Base-by-base conservation (phyloP, 1,140 invertebrate species). In the Gonatopus flavifemur region DNA sequence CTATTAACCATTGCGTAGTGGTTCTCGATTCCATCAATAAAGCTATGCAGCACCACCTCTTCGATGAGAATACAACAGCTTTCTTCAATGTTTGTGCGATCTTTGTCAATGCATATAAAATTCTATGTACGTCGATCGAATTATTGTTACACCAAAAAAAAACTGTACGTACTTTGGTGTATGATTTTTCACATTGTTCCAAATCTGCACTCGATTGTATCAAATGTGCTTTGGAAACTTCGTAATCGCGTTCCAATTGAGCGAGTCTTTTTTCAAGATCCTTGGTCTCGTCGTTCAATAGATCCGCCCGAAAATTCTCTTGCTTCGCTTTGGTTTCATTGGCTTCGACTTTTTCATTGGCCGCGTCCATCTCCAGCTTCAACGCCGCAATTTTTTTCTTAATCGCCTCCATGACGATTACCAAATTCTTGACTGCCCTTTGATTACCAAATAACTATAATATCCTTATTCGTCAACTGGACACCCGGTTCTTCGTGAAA, bases 371-470 rank as follows among this genome's bases (percentile, higher is more conserved):
- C 78, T 90, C 88, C 79, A 86, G 80, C 79, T 90, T 91, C 82
- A 90, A 82, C 57, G 87, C 82, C 76, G 88, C 85, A 83, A 91
- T 91, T 82, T 90, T 91, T 80, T 91, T 91, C 83, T 91, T 91
- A 80, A 91, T 91, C 69, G 88, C 86, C 80, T 91, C 88, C 88
- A 91, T 91, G 54, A 67, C 80, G 56, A 68, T 78, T 65, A 52
- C 30, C 18, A 41, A 38, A 46, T 57, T 32, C 30, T 36, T 44
- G 6, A 19, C 22, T 45, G 19, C 37, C 18, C 35, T 18, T 56
- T n/a, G n/a, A n/a, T n/a, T n/a, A n/a, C n/a, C n/a, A n/a, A n/a
- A n/a, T n/a, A n/a, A n/a, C n/a, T n/a, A n/a, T n/a, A n/a, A n/a
- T n/a, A n/a, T n/a, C n/a, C n/a, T n/a, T n/a, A n/a, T n/a, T n/a